Conservation (phyloP, 2,113 vertebrate species). For the Solenodon paradoxus region DNA sequence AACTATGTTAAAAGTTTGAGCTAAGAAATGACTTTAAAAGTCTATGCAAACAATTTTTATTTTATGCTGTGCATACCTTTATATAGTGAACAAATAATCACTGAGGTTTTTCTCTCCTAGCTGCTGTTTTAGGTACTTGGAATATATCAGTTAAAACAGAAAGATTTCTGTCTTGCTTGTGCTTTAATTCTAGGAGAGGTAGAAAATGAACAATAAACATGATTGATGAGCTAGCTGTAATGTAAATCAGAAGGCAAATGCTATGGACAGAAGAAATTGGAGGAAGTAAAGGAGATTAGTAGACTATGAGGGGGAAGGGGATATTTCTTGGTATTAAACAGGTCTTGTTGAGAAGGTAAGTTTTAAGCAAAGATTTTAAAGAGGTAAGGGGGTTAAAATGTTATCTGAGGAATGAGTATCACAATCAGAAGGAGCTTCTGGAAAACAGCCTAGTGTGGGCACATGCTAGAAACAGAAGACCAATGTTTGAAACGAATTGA, state of each 20-base stretch:
- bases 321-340: background rate
- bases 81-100: background rate
- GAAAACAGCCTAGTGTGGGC: background rate
- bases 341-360: background rate
- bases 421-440: background rate
- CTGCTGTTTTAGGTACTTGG: background rate
- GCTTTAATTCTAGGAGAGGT: background rate
- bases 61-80: background rate
- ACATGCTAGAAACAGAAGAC: background rate
- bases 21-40: background rate
- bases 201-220: background rate
- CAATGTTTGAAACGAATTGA: background rate
- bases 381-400: background rate
- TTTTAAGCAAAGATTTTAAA: background rate
- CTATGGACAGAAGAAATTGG: background rate
- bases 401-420: background rate
- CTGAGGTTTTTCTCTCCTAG: background rate
- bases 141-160: background rate
- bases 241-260: background rate
- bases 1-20: background rate
- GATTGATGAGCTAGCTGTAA: background rate
- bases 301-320: background rate
- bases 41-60: background rate
- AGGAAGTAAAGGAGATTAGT: background rate
- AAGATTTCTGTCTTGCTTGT: background rate